A percentile compares a stretch with the other conserved stretches of the same genome.
phyloP scores from a whole-genome alignment of 2,113 vertebrate species.

The Panthera uncia region DNA sequence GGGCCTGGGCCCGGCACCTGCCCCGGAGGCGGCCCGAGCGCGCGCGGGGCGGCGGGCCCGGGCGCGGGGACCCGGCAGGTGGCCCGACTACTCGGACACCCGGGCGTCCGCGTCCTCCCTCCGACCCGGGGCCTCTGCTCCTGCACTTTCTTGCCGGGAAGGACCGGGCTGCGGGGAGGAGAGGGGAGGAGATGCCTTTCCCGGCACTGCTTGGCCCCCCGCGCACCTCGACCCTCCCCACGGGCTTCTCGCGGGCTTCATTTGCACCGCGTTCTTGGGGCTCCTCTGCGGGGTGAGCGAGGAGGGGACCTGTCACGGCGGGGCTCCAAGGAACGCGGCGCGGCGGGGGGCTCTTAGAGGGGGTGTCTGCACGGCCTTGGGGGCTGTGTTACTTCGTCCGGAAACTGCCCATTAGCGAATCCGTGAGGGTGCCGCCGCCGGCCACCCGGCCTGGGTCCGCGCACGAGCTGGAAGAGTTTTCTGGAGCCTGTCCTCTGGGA shows the following conservation, averaged over 20 bases:
- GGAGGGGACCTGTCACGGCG: background rate
- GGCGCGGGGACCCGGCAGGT: background rate
- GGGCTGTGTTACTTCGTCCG: background rate
- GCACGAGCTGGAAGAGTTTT: constrained; percentile 59
- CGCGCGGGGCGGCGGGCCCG: background rate
- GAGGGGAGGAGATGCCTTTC: background rate
- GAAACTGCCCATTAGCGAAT: background rate
- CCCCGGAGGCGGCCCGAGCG: background rate
- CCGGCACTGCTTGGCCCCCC: background rate
- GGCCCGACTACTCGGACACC: background rate
- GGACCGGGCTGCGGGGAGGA: background rate
- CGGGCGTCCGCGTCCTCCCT: background rate
- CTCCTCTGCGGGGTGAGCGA: background rate
- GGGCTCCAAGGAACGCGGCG: constrained; percentile 51
- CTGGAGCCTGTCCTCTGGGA: constrained; percentile 60
- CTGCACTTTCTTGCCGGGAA: background rate
- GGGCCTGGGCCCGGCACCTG: background rate
- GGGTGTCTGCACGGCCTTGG: constrained; percentile 13
- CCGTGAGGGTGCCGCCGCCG: constrained; percentile 65
- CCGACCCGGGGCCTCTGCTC: background rate
- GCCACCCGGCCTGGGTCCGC: constrained; percentile 34
- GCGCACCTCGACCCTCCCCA: background rate
- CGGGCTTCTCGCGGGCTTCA: background rate
- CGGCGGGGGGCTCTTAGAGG: constrained; percentile 54
- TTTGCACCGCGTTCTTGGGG: background rate